Base-by-base conservation (phyloP, 2,113 vertebrate genomes). In the Alethe diademata region DNA sequence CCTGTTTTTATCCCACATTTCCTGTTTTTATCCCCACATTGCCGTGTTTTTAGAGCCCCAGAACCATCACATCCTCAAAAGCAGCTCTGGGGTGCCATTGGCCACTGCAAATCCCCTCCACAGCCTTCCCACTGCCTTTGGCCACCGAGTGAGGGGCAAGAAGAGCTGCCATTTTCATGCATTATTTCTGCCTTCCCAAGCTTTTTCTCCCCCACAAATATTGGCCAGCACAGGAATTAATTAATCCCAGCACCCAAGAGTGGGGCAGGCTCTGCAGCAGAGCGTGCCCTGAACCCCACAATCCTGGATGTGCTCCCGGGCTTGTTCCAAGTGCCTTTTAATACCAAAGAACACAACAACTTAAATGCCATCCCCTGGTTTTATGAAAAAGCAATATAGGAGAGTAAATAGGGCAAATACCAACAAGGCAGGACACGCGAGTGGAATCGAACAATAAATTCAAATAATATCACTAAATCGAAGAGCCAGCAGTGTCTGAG, bases 321-420 rank as follows among this genome's bases (percentile, higher is more conserved):
- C 97, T 98, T 98, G 98, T 98, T 97, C 97, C 92, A 88, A 98
- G 98, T 98, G 98, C 98, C 98, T 99, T 99, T 99, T 99, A 99
- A 99, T 99, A 98, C 98, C 98, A 97, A 97, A 96, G 98, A 98
- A 98, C 98, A 99, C 98, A 98, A 98, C 98, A 98, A 98, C 98
- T 99, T 99, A 99, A 99, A 99, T 99, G 98, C 98, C 99, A 99
- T 98, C 98, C 98, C 98, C 98, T 98, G 97, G 97, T 98, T 99
- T 98, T 97, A 97, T 98, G 98, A 98, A 98, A 98, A 99, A 98
- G 98, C 99, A 99, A 99, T 99, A 99, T 98, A 98, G 98, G 98
- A 99, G 98, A 99, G 98, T 99, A 99, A 99, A 99, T 98, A 99
- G 98, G 98, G 98, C 98, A 99, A 99, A 99, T 99, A 99, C 98